Percentiles rank a stretch among this genome's conserved stretches.
Conservation (phyloP, 2,113 vertebrate species). For the Bostrychus sinensis region DNA sequence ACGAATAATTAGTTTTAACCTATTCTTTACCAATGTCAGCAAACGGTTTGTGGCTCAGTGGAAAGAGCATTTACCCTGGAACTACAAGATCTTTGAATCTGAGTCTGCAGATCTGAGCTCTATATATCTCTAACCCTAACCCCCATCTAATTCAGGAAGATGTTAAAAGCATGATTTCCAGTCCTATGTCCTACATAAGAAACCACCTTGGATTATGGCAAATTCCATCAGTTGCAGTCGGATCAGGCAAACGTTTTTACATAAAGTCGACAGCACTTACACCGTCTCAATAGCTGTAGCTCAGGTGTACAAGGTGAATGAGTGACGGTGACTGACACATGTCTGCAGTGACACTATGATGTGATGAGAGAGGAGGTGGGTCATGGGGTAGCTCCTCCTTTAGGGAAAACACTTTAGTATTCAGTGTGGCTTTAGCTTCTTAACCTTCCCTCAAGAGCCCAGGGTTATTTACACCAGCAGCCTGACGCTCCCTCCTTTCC, state of each 20-base stretch:
- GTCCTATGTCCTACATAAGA: too few relatives aligned
- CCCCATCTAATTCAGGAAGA: too few relatives aligned
- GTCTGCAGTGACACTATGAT: constrained; percentile 15
- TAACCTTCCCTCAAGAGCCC: constrained; percentile 50
- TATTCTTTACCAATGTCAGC: too few relatives aligned
- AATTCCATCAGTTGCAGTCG: not conserved
- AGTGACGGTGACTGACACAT: constrained; percentile 12
- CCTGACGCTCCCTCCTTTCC: constrained; percentile 43
- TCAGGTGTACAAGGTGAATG: constrained; percentile 2
- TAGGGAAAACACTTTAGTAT: constrained; percentile 49
- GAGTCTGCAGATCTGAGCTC: too few relatives aligned
- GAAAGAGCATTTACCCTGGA: too few relatives aligned
- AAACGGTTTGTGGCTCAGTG: too few relatives aligned
- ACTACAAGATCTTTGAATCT: too few relatives aligned
- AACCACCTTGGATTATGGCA: too few relatives aligned
- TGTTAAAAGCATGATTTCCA: too few relatives aligned
- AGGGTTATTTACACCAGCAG: constrained; percentile 67
- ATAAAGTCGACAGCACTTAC: constrained; percentile 8
- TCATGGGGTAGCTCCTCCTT: constrained; percentile 35
- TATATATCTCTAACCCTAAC: too few relatives aligned
- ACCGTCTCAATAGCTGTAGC: not conserved
- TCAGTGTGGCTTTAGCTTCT: constrained; percentile 51
- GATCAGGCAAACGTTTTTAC: not conserved
- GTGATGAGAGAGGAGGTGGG: constrained; percentile 5
- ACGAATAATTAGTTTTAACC: too few relatives aligned